A percentile compares a stretch with the other conserved stretches of the same genome.
Evolutionary conservation across 2,113 vertebrate genomes (phyloP).

Genomic region (Oreocharis arfaki): DNA sequence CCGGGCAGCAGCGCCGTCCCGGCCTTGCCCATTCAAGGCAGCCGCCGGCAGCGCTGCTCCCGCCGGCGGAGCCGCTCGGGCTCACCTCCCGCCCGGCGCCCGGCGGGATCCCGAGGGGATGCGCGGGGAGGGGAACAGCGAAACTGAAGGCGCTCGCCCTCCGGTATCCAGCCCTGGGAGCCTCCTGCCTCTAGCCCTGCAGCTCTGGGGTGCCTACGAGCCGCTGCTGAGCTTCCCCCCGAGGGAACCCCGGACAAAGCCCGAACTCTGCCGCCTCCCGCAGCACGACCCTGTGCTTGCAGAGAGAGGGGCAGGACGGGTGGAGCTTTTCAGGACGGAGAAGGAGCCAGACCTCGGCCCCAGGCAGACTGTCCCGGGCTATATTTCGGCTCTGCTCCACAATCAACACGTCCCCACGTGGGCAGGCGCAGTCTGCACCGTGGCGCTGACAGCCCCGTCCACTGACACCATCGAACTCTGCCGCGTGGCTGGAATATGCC

Average conservation of each 20-base stretch:
- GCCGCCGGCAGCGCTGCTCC: neutral
- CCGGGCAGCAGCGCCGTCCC: neutral
- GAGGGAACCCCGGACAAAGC: neutral
- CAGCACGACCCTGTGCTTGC: neutral
- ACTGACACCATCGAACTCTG: neutral
- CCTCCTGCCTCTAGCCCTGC: neutral
- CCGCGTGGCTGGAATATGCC: neutral
- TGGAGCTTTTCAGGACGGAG: neutral
- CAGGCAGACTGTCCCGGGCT: neutral
- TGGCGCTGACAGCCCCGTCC: neutral
- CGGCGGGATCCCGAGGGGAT: neutral
- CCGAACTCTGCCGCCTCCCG: neutral
- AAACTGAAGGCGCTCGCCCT: neutral
- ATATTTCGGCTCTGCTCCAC: neutral
- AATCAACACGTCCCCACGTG: neutral
- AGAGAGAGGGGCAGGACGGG: neutral
- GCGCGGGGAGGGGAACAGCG: neutral
- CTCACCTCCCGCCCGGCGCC: neutral
- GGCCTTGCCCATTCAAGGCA: slow-evolving; percentile 31
- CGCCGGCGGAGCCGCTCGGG: neutral
- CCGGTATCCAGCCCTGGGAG: neutral
- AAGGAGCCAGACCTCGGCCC: neutral
- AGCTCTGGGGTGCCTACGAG: neutral
- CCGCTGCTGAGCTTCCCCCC: neutral
- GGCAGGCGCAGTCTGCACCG: neutral